phyloP scores from a whole-genome alignment of 1,140 invertebrate genomes.

The Hylaeus anthracinus region DNA sequence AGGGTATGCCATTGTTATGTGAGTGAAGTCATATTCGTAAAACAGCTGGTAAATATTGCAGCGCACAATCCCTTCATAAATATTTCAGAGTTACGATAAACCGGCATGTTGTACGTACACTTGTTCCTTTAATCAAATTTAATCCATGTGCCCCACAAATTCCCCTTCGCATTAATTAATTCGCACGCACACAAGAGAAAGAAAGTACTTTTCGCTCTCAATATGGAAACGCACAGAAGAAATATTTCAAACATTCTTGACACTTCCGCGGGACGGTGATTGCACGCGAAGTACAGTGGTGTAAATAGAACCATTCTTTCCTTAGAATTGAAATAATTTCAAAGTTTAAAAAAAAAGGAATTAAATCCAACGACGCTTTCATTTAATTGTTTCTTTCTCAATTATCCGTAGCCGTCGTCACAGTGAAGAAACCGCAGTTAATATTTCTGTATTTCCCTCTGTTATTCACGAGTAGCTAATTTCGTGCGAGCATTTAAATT shows the following conservation, averaged over 20 bases:
- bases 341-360: too few species aligned
- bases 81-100: conserved; percentile 12
- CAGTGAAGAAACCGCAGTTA: too few species aligned
- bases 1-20: background rate
- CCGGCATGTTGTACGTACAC: background rate
- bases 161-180: conserved; percentile 26
- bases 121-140: conserved; percentile 5
- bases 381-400: too few species aligned
- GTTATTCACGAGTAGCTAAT: too few species aligned
- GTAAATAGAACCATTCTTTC: too few species aligned
- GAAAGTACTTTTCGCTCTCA: too few species aligned
- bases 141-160: background rate
- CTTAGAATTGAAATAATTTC: too few species aligned
- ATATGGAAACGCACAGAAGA: background rate
- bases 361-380: too few species aligned
- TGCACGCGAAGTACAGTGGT: conserved; percentile 1
- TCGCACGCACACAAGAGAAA: background rate
- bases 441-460: too few species aligned
- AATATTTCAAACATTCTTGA: conserved; percentile 10
- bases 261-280: too few species aligned
- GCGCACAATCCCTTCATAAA: conserved; percentile 17
- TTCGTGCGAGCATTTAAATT: too few species aligned
- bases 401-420: too few species aligned
- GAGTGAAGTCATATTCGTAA: background rate
- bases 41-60: conserved; percentile 2